Conservation (phyloP, 2,113 vertebrate genomes). For the Spea multiplicata region DNA sequence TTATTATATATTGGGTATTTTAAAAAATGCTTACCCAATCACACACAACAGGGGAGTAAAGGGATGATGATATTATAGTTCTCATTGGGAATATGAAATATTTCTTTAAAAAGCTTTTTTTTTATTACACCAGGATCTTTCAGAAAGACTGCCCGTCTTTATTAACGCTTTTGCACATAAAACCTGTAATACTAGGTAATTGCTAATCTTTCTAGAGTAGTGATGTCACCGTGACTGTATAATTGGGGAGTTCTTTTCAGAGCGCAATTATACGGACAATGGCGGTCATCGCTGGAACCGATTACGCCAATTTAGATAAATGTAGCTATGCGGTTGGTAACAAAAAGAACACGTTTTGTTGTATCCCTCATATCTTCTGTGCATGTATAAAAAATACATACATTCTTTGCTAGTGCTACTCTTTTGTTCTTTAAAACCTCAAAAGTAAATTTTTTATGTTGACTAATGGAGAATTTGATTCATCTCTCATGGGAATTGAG, state of each 20-base stretch:
- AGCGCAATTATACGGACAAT: slow-evolving; percentile 29
- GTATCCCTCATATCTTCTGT: background rate
- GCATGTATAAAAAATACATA: background rate
- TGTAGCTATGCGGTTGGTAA: slow-evolving; percentile 24
- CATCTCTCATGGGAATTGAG: too few species aligned
- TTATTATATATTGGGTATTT: too few species aligned
- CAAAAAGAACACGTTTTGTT: background rate
- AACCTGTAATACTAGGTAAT: slow-evolving; percentile 13
- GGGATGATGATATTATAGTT: too few species aligned
- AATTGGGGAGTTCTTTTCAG: slow-evolving; percentile 22
- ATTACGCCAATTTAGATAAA: slow-evolving; percentile 27
- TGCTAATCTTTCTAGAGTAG: slow-evolving; percentile 1
- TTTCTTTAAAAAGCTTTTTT: background rate
- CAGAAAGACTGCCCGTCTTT: background rate
- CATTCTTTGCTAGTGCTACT: background rate
- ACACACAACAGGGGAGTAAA: too few species aligned
- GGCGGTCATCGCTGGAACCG: slow-evolving; percentile 16
- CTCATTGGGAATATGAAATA: background rate
- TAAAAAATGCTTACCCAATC: too few species aligned
- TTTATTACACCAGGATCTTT: background rate
- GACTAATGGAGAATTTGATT: too few species aligned
- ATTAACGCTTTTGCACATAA: background rate
- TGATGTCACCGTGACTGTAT: slow-evolving; percentile 18
- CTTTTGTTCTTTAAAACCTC: slow-evolving; percentile 1
- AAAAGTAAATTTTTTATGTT: too few species aligned